Conservation (phyloP, 2,888 invertebrate genomes). For the Ypsolopha sequella region DNA sequence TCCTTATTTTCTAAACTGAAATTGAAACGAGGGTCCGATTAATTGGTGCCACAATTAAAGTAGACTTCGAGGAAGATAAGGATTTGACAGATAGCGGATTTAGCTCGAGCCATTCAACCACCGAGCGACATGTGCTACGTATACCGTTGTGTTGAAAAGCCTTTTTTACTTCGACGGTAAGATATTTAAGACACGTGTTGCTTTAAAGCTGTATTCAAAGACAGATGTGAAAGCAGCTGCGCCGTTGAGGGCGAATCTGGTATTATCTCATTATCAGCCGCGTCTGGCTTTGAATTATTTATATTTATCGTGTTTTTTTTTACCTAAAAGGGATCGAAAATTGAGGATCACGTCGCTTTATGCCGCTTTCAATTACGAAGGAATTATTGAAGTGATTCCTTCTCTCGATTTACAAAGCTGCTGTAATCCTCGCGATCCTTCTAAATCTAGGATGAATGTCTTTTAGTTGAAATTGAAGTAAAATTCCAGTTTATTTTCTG, state of each 20-base stretch:
- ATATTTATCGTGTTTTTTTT: neutral
- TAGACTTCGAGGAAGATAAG: slow-evolving; percentile 1
- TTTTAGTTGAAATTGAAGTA: no score
- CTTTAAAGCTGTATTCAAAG: slow-evolving; percentile 26
- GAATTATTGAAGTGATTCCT: neutral
- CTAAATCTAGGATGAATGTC: no score
- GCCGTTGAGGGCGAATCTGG: slow-evolving; percentile 26
- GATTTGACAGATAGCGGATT: neutral
- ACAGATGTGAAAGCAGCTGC: slow-evolving; percentile 63
- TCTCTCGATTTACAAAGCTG: neutral
- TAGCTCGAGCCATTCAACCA: neutral
- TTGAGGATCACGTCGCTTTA: no score
- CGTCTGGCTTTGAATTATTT: slow-evolving; percentile 15
- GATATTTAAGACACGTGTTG: slow-evolving; percentile 35
- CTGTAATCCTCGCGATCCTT: neutral
- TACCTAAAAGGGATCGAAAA: neutral
- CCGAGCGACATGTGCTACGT: neutral
- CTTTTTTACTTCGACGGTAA: slow-evolving; percentile 25
- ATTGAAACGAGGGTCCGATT: neutral
- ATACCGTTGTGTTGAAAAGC: slow-evolving; percentile 31
- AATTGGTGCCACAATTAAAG: neutral
- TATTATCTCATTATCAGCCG: slow-evolving; percentile 36
- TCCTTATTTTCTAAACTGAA: neutral
- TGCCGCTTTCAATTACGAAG: no score
- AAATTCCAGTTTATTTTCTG: no score